Conservation (phyloP, 1,140 invertebrate species). For the Harpegnathos saltator region DNA sequence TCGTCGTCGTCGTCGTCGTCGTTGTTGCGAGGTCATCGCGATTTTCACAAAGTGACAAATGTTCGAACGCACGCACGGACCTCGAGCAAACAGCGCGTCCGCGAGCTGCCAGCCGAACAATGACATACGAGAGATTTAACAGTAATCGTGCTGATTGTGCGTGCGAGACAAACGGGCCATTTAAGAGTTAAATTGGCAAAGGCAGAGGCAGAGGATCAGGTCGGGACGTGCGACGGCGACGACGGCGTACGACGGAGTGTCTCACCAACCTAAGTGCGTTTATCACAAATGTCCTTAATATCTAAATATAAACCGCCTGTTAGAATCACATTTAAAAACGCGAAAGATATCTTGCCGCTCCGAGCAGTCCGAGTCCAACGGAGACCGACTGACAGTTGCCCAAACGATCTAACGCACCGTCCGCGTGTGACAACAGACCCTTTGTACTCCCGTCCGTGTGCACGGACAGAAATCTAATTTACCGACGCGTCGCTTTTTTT, state of each 20-base stretch:
- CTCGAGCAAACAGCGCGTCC: neutral
- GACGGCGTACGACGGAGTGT: neutral
- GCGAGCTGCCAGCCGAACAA: neutral
- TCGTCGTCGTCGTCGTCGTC: neutral
- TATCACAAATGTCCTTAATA: constrained; percentile 71
- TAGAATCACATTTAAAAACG: constrained; percentile 78
- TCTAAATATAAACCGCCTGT: constrained; percentile 69
- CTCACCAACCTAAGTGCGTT: constrained; percentile 70
- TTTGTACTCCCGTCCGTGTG: constrained; percentile 56
- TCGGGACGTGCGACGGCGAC: neutral
- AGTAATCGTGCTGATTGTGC: constrained; percentile 34
- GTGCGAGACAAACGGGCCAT: constrained; percentile 15
- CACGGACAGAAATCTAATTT: constrained; percentile 19
- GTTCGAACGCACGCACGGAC: neutral
- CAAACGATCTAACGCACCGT: constrained; percentile 75
- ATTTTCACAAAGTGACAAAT: neutral
- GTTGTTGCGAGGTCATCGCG: neutral
- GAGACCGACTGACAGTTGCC: constrained; percentile 81
- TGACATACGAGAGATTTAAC: constrained; percentile 5
- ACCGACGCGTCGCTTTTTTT: constrained; percentile 36
- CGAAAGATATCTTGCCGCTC: constrained; percentile 59
- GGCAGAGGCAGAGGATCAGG: neutral
- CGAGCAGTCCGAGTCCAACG: constrained; percentile 63
- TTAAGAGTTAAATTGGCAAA: constrained; percentile 28
- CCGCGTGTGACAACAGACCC: constrained; percentile 70